Evolutionary conservation across 2,797 vertebrate species (phyloP), one percentile per base, ranked within the genome.

Genomic region (Vireo griseus): DNA sequence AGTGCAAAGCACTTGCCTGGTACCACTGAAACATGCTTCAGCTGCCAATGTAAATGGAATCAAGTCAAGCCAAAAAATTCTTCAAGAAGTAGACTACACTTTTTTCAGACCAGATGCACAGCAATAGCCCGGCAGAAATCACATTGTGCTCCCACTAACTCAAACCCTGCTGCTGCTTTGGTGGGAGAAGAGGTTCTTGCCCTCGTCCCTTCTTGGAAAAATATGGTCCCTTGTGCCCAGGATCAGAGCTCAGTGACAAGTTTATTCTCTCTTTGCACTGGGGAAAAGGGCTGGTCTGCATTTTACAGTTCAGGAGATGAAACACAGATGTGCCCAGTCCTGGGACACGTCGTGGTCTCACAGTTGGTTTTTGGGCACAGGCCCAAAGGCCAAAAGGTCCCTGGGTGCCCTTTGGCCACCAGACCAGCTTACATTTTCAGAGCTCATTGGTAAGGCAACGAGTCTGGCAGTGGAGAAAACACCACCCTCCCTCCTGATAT

Each of bases 331-430:
- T 78, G 69, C 62, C 9, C 0, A 0, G 50, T 22, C 44, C n/a
- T 22, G 35, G 50, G 47, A 28, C 29, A 22, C 1, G 0, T 54
- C 0, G 0, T 59, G 33, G 35, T 61, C 47, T 54, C 5, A 1
- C 28, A 75, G 26, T 14, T 73, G 16, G 31, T 16, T 39, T 35
- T 75, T 65, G 11, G 88, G 19, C 18, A 10, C 33, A 59, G 21
- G 31, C 8, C 35, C 57, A 63, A 72, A 82, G 21, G 31, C 8
- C 35, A 52, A 63, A 72, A 82, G 7, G 31, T 26, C 37, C 15
- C 28, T 6, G 4, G n/a, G 50, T 17, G 84, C 6, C 28, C 35
- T 75, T 50, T 13, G 9, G 28, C 54, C 47, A 74, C 42, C 25
- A 86, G 25, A 35, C 1, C 35, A 72, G 39, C 54, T 79, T 33